Conservation (phyloP, 2,113 vertebrate species). For the Hoplias malabaricus region DNA sequence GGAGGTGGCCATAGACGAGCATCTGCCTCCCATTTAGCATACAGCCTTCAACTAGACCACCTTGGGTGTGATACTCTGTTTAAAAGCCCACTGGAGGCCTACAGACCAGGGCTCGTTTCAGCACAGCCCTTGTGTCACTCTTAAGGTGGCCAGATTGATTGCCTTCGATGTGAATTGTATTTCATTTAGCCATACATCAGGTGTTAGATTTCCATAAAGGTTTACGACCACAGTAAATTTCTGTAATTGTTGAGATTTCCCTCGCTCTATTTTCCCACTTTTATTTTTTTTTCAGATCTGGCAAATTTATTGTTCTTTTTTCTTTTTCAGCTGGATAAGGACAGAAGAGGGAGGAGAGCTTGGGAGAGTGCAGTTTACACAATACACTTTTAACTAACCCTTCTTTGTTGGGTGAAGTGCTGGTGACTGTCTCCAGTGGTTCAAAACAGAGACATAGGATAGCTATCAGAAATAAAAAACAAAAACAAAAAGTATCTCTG, state of each 20-base stretch:
- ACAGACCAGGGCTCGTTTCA: constrained; percentile 47
- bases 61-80: constrained; percentile 45
- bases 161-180: constrained; percentile 58
- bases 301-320: constrained; percentile 41
- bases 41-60: constrained; percentile 54
- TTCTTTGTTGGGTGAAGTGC: not conserved
- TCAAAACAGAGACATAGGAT: too few relatives aligned
- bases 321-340: not conserved
- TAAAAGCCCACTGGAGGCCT: constrained; percentile 48
- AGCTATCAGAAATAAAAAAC: too few relatives aligned
- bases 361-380: constrained; percentile 22
- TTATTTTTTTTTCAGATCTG: constrained; percentile 28
- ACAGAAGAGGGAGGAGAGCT: constrained; percentile 5
- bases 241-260: constrained; percentile 56
- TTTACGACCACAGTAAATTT: constrained; percentile 59
- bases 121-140: constrained; percentile 47
- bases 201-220: constrained; percentile 59
- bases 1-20: constrained; percentile 27
- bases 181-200: constrained; percentile 60
- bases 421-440: not conserved
- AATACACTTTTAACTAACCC: not conserved
- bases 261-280: not conserved
- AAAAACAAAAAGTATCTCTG: too few relatives aligned
- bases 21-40: constrained; percentile 63
- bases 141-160: constrained; percentile 61